These are phyloP conservation scores for Ladona fulva DNA, from an alignment of 1,140 invertebrate species.

Conservation along the genomic window DNA sequence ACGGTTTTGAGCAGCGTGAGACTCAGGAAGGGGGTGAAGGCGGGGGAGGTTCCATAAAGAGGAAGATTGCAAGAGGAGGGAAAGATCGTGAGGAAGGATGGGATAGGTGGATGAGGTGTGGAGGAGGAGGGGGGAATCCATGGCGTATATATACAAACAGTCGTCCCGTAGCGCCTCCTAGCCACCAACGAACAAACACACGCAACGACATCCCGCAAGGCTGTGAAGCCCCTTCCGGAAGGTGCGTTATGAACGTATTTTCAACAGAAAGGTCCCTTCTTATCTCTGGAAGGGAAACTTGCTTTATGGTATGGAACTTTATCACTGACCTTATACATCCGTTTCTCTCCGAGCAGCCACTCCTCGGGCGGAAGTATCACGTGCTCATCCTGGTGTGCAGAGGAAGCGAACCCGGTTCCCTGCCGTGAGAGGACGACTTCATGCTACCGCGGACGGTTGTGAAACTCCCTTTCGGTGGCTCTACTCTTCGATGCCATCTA, in stretches of 20 bases:
- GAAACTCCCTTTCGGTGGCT: background rate
- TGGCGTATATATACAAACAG: conserved; percentile 43
- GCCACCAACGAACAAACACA: conserved; percentile 30
- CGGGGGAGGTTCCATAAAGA: background rate
- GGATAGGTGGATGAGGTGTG: conserved; percentile 21
- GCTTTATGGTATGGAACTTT: conserved; percentile 40
- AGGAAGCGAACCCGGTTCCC: conserved; percentile 23
- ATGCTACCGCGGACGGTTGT: background rate
- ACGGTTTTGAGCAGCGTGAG: background rate
- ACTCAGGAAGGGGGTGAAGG: background rate
- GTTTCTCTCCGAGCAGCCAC: no score
- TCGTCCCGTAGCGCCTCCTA: conserved; percentile 39
- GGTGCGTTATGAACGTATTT: conserved; percentile 30
- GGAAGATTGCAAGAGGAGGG: background rate
- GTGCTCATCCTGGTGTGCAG: background rate
- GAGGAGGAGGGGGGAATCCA: conserved; percentile 31
- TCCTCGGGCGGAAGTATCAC: no score
- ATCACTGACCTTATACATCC: conserved; percentile 24
- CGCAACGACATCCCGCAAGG: conserved; percentile 19
- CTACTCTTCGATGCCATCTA: background rate
- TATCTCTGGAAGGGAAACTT: conserved; percentile 40
- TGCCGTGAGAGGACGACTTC: background rate
- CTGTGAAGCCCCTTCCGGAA: background rate
- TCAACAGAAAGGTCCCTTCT: conserved; percentile 33
- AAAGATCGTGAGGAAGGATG: background rate